Evolutionary conservation across 1,140 invertebrate genomes (phyloP), one percentile per base, ranked within the genome.

Genomic region (Hyles euphorbiae): DNA sequence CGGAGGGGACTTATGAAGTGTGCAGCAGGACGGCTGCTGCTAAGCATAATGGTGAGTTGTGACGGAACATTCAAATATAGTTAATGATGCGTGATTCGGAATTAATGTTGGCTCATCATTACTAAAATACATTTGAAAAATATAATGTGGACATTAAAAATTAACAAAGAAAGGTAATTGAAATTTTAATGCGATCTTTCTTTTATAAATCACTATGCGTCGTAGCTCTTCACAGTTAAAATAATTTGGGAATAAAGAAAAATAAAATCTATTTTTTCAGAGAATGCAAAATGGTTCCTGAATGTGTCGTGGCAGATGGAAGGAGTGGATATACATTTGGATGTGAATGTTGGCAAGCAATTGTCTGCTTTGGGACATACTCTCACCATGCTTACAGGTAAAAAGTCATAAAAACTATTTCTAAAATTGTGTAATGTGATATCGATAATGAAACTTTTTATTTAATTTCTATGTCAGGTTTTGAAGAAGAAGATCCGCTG

Each of bases 271-370:
- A 22, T 22, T 22, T 22, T 22, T 22, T 22, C 61, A 92, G 96
- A 97, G 86, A 99, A 98, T 89, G 98, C 98, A 2, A 99, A 99
- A 87, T 99, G 98, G 98, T 93, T 99, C 65, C 88, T 99, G 34
- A 99, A 99, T 85, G 97, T 99, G 0, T 95, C 97, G 66, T 99
- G 98, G 97, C 95, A 99, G 89, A 99, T 99, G 98, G 96, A 99
- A 90, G 98, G 98, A 56, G 97, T 99, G 11, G 98, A 99, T 77
- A 98, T 99, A 58, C 97, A 99, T 84, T 89, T 99, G 50, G 98
- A 99, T 83, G 96, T 97, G 0, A 98, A 95, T 78, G 97, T 99
- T 33, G 98, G 98, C 34, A 98, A 99, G 82, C 96, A 98, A 78
- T 88, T 99, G 11, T 97, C 96, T 2, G 94, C 96, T 2, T 89